Percentiles rank a stretch among this genome's conserved stretches.
These are phyloP conservation scores for Anastrepha ludens DNA, from an alignment of 1,140 invertebrate species.

Conservation along the genomic window DNA sequence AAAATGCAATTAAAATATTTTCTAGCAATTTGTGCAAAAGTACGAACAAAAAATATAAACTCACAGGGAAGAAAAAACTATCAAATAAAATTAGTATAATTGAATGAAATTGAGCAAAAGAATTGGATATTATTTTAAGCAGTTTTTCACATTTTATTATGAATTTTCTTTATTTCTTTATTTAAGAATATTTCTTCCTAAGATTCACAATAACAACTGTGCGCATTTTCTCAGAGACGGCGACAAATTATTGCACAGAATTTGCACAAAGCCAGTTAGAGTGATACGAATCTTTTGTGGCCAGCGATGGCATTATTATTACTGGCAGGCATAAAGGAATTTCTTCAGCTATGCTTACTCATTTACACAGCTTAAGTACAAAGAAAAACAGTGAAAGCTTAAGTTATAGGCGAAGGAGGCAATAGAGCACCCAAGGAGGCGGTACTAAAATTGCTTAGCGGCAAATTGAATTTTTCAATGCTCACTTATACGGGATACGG, in stretches of 20 bases:
- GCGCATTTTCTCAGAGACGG: neutral
- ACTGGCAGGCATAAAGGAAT: neutral
- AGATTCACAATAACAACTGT: neutral
- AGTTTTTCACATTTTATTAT: neutral
- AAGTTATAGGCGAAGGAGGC: neutral
- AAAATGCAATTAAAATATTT: constrained; percentile 39
- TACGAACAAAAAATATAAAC: neutral
- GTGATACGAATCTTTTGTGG: neutral
- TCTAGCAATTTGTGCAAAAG: neutral
- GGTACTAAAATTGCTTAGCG: neutral
- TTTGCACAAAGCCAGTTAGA: neutral
- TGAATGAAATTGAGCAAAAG: neutral
- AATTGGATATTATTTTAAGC: neutral
- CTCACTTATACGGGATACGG: neutral
- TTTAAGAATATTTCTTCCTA: neutral
- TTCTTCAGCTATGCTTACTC: neutral
- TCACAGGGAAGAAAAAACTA: neutral
- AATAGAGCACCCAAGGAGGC: no score
- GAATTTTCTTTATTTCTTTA: neutral
- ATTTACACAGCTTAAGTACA: neutral
- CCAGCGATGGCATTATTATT: neutral
- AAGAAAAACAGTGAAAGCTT: neutral
- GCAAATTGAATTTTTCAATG: constrained; percentile 2
- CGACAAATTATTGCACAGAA: neutral
- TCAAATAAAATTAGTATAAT: neutral